phyloP scores from a whole-genome alignment of 1,140 invertebrate genomes.

The Bombus waltoni region DNA sequence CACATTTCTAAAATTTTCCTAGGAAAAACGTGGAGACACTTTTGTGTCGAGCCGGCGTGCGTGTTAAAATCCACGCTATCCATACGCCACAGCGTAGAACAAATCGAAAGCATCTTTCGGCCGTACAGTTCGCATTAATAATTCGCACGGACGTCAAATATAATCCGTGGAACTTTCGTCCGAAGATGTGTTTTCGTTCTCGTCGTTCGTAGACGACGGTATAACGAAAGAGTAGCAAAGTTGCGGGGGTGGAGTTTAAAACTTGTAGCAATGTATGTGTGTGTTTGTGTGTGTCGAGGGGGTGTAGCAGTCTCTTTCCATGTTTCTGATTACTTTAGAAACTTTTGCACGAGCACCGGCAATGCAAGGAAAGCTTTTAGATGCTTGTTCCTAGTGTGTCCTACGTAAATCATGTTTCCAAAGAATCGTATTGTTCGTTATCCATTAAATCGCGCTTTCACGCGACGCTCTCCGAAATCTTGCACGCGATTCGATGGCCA shows the following conservation, averaged over 20 bases:
- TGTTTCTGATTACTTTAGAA: constrained; percentile 68
- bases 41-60: too few species aligned
- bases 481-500: background rate
- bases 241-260: constrained; percentile 60
- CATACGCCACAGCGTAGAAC: background rate
- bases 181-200: constrained; percentile 57
- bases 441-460: background rate
- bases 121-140: constrained; percentile 44
- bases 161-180: constrained; percentile 36
- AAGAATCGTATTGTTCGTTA: constrained; percentile 20
- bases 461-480: background rate
- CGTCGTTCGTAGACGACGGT: constrained; percentile 35
- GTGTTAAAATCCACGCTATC: background rate
- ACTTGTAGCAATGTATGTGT: constrained; percentile 59
- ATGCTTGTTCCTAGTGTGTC: constrained; percentile 50
- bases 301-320: constrained; percentile 51
- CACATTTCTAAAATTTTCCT: too few species aligned
- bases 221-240: constrained; percentile 51
- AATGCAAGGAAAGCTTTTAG: constrained; percentile 62
- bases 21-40: too few species aligned
- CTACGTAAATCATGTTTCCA: constrained; percentile 38
- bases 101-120: background rate
- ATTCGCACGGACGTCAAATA: constrained; percentile 32
- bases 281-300: background rate
- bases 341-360: constrained; percentile 52